These are phyloP conservation scores for Elysia crispata DNA, from an alignment of 2,888 invertebrate species.

Conservation along the genomic window DNA sequence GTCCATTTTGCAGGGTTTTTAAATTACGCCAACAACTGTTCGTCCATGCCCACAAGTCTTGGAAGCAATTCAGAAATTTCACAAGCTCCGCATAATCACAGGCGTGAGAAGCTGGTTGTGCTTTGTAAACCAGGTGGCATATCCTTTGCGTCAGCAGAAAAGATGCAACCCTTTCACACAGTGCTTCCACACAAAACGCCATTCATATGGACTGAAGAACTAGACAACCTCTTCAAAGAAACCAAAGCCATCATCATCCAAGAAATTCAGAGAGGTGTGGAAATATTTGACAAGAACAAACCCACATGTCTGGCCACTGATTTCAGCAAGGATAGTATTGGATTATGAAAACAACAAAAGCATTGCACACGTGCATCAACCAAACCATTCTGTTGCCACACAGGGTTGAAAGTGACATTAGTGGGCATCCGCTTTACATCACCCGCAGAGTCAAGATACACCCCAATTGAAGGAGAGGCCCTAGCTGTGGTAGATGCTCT, in stretches of 20 bases:
- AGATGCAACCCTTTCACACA: too few species aligned
- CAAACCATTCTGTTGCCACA: constrained; percentile 51
- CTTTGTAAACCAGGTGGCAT: too few species aligned
- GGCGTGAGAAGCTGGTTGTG: too few species aligned
- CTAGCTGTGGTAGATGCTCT: constrained; percentile 27
- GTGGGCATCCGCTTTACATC: constrained; percentile 57
- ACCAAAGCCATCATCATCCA: neutral
- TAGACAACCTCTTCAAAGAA: constrained; percentile 31
- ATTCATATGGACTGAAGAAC: too few species aligned
- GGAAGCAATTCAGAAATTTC: constrained; percentile 43
- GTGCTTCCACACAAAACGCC: too few species aligned
- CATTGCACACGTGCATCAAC: neutral
- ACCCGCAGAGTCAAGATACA: too few species aligned
- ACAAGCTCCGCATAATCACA: too few species aligned
- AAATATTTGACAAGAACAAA: constrained; percentile 57
- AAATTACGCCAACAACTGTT: constrained; percentile 50
- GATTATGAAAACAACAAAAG: too few species aligned
- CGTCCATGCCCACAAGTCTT: constrained; percentile 53
- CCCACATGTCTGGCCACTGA: constrained; percentile 63
- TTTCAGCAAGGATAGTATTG: constrained; percentile 28
- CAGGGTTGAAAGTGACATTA: constrained; percentile 53
- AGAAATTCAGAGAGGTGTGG: constrained; percentile 58
- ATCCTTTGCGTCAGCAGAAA: too few species aligned
- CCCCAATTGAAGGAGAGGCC: too few species aligned
- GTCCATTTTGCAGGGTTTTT: constrained; percentile 60